phyloP scores from a whole-genome alignment of 2,888 invertebrate genomes.

The Temnothorax unifasciatus region DNA sequence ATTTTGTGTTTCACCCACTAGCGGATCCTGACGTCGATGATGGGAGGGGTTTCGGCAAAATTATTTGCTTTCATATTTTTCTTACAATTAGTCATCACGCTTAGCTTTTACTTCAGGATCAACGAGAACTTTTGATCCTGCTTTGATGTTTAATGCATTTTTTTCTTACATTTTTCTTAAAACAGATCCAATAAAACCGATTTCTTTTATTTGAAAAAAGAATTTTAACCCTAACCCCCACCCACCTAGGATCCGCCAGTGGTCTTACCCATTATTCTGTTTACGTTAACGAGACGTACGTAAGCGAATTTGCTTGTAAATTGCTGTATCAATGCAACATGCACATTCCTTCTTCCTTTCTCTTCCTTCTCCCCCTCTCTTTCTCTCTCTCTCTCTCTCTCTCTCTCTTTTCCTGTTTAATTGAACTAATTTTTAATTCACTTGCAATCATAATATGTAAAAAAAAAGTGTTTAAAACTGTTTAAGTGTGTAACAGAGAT shows the following conservation, averaged over 20 bases:
- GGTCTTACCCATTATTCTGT: neutral
- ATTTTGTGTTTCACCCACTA: neutral
- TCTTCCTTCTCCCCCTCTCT: neutral
- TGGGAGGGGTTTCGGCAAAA: too few species aligned
- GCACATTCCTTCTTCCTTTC: neutral
- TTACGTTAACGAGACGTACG: neutral
- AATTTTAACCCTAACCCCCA: too few species aligned
- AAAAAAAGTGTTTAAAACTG: neutral
- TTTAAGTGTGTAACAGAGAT: conserved; percentile 2
- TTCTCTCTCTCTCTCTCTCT: neutral
- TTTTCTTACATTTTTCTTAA: too few species aligned
- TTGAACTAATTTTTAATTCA: conserved; percentile 3
- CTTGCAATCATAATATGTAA: neutral
- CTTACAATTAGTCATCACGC: too few species aligned
- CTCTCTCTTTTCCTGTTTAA: neutral
- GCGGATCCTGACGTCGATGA: too few species aligned
- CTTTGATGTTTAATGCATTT: too few species aligned
- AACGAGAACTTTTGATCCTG: too few species aligned
- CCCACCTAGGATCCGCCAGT: too few species aligned
- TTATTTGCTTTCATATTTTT: too few species aligned
- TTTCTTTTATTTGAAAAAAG: too few species aligned
- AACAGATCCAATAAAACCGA: too few species aligned
- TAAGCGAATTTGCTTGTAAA: neutral
- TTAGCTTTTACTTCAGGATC: too few species aligned
- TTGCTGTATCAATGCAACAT: neutral